Evolutionary conservation across 2,113 vertebrate species (phyloP), one percentile per base, ranked within the genome.

Genomic region (Columbina picui): DNA sequence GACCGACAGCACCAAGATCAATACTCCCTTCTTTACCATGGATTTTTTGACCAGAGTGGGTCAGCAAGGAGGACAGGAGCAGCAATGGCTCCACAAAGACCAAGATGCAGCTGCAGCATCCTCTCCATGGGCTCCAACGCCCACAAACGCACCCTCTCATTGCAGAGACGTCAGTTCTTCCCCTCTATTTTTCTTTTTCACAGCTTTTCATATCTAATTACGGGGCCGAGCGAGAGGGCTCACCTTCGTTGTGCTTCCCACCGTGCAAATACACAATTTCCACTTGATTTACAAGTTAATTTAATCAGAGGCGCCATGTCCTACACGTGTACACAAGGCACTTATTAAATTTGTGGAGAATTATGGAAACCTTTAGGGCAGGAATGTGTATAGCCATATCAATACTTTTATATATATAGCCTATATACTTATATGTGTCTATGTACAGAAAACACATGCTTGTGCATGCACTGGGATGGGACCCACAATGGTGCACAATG

Each of bases 251-350:
- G 5, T 1, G 4, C 71, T 56, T 86, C 90, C 78, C 85, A 20
- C 60, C 30, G 0, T 36, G 94, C 85, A 89, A 93, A 94, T 12
- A 43, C 38, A 17, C 55, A 3, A 39, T 89, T 95, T 89, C 67
- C 83, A 64, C 92, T 80, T 92, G 96, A 97, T 96, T 97, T 96
- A 89, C 94, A 93, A 94, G 90, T 82, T 91, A 92, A 97, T 96
- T 95, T 85, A 91, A 96, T 94, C 90, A 84, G 88, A 91, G 75
- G 63, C 59, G 3, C 81, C 16, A 3, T 81, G 96, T 90, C 88
- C 93, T 92, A 96, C 93, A 94, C 8, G 2, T 69, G 84, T 91
- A 87, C 89, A 87, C 81, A 70, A 77, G 87, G 75, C 36, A 0
- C 88, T 96, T 87, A 96, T 91, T 97, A 93, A 96, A 94, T 80